Base-by-base conservation (phyloP, 2,113 vertebrate species). In the Columba livia region DNA sequence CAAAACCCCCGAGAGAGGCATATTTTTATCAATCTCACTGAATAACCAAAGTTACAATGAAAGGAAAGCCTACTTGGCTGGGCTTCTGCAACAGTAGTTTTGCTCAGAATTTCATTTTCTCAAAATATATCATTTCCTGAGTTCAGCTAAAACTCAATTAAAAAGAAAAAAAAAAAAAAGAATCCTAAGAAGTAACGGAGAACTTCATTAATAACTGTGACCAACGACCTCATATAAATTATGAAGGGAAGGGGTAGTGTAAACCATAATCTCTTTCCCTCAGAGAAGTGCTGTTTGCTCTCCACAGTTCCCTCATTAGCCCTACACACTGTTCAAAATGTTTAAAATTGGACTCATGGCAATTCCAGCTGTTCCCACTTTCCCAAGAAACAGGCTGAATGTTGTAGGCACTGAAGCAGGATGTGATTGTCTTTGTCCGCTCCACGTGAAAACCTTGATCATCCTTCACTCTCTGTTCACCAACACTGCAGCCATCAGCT, bases 401-500 rank as follows among this genome's bases (percentile, higher is more conserved):
- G 4, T 38, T 73, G 40, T 2, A 40, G 31, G 9, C 14, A 15
- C 12, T 53, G 50, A 79, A 69, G 29, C 24, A 54, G 40, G 40
- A 17, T 2, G 2, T 11, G 40, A n/a, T 7, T 78, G 42, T 54
- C 28, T 47, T 29, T n/a, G 6, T n/a, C 19, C 0, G 0, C 51
- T 84, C 13, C 3, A 6, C 44, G 32, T 16, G 24, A 77, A 85
- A 53, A 2, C 34, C 40, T 18, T 70, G 28, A 15, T 48, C 10
- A 5, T 53, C 54, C 51, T 38, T 58, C 1, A 1, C 10, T 50
- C 20, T 60, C 23, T 44, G 3, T 20, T 11, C 8, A 50, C 19
- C 29, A 71, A 4, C 12, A 5, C 28, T 10, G 8, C 31, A 80
- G 19, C 8, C 58, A 54, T 0, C 0, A 5, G 6, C 1, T 32